phyloP scores from a whole-genome alignment of 2,888 invertebrate genomes.

The Cremastinae sp. region DNA sequence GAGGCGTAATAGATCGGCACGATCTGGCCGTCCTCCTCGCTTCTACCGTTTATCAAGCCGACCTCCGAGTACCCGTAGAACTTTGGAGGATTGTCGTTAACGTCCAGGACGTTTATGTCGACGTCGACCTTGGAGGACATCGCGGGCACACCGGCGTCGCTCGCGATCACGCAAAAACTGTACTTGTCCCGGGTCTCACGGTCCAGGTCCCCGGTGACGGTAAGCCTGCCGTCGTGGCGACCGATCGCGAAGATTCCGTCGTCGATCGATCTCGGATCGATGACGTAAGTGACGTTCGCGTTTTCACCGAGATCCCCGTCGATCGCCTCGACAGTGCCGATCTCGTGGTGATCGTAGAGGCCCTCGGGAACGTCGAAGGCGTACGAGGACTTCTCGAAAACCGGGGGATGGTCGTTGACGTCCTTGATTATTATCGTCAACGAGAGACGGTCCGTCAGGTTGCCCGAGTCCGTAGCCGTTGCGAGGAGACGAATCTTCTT shows the following conservation, averaged over 20 bases:
- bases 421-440: conserved; percentile 89
- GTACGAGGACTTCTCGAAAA: conserved; percentile 91
- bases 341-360: conserved; percentile 85
- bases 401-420: conserved; percentile 92
- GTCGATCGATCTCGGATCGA: conserved; percentile 65
- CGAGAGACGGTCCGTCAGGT: conserved; percentile 86
- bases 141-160: conserved; percentile 86
- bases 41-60: conserved; percentile 82
- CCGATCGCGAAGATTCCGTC: conserved; percentile 84
- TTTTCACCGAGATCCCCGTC: conserved; percentile 92
- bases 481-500: conserved; percentile 89
- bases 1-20: conserved; percentile 90
- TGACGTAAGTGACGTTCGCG: conserved; percentile 87
- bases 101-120: conserved; percentile 90
- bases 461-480: conserved; percentile 89
- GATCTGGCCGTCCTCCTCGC: conserved; percentile 15
- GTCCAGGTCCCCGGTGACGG: conserved; percentile 89
- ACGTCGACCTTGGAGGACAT: conserved; percentile 89
- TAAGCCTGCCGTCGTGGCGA: conserved; percentile 86
- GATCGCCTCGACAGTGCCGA: conserved; percentile 89
- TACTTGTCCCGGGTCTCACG: conserved; percentile 88
- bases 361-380: conserved; percentile 92
- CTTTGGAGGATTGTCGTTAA: conserved; percentile 91
- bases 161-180: conserved; percentile 87
- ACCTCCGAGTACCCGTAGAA: conserved; percentile 89